phyloP scores from a whole-genome alignment of 2,113 vertebrate species.

The Verasper variegatus region DNA sequence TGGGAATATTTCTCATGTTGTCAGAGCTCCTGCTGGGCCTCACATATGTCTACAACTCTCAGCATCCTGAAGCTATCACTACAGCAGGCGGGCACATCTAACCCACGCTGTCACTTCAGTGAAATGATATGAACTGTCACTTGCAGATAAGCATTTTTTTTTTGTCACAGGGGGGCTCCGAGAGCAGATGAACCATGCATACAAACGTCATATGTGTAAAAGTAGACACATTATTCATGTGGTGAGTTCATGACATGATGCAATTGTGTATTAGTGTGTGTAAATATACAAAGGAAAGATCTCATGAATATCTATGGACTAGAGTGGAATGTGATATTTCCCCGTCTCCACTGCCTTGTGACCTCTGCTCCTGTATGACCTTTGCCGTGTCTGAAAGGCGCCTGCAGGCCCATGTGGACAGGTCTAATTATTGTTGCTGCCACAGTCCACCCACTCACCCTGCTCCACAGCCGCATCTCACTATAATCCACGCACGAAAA shows the following conservation, averaged over 20 bases:
- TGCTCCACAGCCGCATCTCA: not conserved
- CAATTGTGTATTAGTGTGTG: not conserved
- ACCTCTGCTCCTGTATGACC: conserved; percentile 35
- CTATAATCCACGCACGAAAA: conserved; percentile 1
- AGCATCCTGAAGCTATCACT: conserved; percentile 69
- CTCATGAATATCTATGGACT: conserved; percentile 18
- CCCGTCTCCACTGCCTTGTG: conserved; percentile 5
- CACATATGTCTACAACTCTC: conserved; percentile 73
- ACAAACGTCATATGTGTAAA: conserved; percentile 2
- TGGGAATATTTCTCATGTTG: conserved; percentile 76
- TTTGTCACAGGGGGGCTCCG: conserved; percentile 21
- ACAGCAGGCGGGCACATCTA: conserved; percentile 79
- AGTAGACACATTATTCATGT: not conserved
- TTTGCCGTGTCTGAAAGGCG: conserved; percentile 21
- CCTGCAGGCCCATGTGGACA: conserved; percentile 24
- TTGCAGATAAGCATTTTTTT: conserved; percentile 45
- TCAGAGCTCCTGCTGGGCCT: conserved; percentile 74
- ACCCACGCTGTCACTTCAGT: conserved; percentile 71
- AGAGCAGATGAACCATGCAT: conserved; percentile 20
- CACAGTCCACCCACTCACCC: conserved; percentile 20
- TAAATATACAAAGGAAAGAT: not conserved
- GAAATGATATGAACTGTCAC: conserved; percentile 76
- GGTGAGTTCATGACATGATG: not conserved
- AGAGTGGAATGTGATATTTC: conserved; percentile 3
- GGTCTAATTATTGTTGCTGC: conserved; percentile 32